A percentile compares a stretch with the other conserved stretches of the same genome.
phyloP scores from a whole-genome alignment of 2,113 vertebrate genomes.

The Tringa solitaria region DNA sequence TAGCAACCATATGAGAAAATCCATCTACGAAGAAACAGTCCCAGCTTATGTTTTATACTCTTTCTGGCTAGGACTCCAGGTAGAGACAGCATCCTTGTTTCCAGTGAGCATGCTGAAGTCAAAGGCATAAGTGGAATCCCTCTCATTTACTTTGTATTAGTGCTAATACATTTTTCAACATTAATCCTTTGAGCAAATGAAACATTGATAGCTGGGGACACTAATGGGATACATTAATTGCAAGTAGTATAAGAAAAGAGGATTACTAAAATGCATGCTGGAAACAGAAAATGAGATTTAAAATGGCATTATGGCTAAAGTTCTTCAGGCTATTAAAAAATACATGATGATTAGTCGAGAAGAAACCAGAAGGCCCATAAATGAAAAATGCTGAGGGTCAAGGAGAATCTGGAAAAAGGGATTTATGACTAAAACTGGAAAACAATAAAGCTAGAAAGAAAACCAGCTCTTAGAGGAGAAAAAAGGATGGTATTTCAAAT shows the following conservation, averaged over 20 bases:
- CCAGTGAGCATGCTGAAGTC: not conserved
- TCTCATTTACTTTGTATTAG: conserved; percentile 56
- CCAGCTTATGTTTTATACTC: not conserved
- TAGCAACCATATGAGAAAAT: not conserved
- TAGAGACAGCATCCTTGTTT: conserved; percentile 2
- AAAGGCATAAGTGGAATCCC: conserved; percentile 15
- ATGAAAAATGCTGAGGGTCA: conserved; percentile 28
- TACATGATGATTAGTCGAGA: conserved; percentile 50
- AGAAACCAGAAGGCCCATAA: conserved; percentile 44
- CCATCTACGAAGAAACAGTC: not conserved
- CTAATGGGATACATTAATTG: conserved; percentile 64
- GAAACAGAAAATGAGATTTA: conserved; percentile 70
- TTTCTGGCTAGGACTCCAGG: not conserved
- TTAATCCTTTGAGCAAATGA: conserved; percentile 63
- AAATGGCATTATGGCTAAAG: conserved; percentile 53
- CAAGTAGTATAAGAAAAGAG: conserved; percentile 53
- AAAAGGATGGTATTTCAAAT: not conserved
- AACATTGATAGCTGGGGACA: conserved; percentile 48
- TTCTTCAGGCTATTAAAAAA: conserved; percentile 48
- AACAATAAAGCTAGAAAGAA: not conserved
- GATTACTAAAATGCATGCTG: conserved; percentile 58
- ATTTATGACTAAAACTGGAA: conserved; percentile 5
- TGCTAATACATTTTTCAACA: conserved; percentile 54
- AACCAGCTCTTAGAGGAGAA: not conserved
- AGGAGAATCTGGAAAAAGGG: not conserved